phyloP scores from a whole-genome alignment of 2,797 vertebrate genomes.

The Brotula barbata region DNA sequence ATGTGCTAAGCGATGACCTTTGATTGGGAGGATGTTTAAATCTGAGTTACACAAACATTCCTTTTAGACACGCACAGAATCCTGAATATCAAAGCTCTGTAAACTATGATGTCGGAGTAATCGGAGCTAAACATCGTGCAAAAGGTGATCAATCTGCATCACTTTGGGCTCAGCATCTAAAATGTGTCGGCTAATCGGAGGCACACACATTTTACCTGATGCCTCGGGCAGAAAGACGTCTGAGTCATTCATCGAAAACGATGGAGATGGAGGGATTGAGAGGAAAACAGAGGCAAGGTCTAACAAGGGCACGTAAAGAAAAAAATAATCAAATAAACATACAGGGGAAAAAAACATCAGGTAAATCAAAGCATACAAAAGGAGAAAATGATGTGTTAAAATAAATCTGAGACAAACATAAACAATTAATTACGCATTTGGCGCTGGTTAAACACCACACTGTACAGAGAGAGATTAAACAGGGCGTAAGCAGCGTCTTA shows the following conservation, averaged over 20 bases:
- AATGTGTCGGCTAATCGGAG: neutral
- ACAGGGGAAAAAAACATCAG: slow-evolving; percentile 40
- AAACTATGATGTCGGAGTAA: neutral
- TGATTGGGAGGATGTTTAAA: neutral
- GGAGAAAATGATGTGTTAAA: neutral
- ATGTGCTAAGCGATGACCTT: neutral
- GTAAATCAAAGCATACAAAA: neutral
- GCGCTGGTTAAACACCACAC: slow-evolving; percentile 36
- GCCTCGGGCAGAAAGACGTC: slow-evolving; percentile 70
- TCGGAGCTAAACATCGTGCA: slow-evolving; percentile 2
- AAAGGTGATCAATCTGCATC: neutral
- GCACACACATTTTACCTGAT: slow-evolving; percentile 71
- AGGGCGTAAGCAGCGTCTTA: slow-evolving; percentile 29
- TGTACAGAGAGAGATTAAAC: slow-evolving; percentile 58
- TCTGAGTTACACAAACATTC: neutral
- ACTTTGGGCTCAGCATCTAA: neutral
- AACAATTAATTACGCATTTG: slow-evolving; percentile 13
- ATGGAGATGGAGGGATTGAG: slow-evolving; percentile 72
- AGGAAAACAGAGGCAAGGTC: slow-evolving; percentile 75
- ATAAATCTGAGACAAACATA: slow-evolving; percentile 8
- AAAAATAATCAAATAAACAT: slow-evolving; percentile 17
- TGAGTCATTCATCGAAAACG: slow-evolving; percentile 74
- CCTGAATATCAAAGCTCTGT: neutral
- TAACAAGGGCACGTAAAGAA: slow-evolving; percentile 58
- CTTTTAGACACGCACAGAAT: slow-evolving; percentile 1